Evolutionary conservation across 1,140 invertebrate genomes (phyloP).

Genomic region (Zophobas morio): DNA sequence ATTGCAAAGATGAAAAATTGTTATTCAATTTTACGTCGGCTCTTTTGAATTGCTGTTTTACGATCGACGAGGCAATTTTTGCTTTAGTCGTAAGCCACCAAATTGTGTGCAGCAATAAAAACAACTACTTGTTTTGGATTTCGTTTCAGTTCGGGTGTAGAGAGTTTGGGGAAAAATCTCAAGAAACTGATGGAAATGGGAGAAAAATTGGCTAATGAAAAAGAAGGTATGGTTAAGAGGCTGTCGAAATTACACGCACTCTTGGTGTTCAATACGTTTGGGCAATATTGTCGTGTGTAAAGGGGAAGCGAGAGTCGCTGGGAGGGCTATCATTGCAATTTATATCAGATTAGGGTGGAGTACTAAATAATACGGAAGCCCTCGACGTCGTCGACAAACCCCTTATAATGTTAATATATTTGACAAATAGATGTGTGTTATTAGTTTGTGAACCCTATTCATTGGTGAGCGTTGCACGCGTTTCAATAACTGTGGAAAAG

Average conservation of each 20-base stretch:
- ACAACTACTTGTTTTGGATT: too few species aligned
- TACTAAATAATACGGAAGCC: conserved; percentile 62
- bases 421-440: conserved; percentile 66
- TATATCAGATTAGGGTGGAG: conserved; percentile 66
- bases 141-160: too few species aligned
- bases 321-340: conserved; percentile 65
- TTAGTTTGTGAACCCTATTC: conserved; percentile 56
- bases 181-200: neutral
- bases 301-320: conserved; percentile 49
- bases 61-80: neutral
- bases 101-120: neutral
- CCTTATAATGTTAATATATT: conserved; percentile 60
- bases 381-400: conserved; percentile 62
- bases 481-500: conserved; percentile 17
- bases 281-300: conserved; percentile 45
- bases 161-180: neutral
- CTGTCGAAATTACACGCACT: conserved; percentile 58
- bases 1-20: conserved; percentile 29
- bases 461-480: conserved; percentile 14
- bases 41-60: neutral
- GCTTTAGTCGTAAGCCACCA: neutral
- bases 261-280: conserved; percentile 60
- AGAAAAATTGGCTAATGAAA: conserved; percentile 12
- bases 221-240: conserved; percentile 53
- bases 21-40: neutral